These are phyloP conservation scores for Zelleria hepariella DNA, from an alignment of 2,888 invertebrate genomes.

Conservation along the genomic window DNA sequence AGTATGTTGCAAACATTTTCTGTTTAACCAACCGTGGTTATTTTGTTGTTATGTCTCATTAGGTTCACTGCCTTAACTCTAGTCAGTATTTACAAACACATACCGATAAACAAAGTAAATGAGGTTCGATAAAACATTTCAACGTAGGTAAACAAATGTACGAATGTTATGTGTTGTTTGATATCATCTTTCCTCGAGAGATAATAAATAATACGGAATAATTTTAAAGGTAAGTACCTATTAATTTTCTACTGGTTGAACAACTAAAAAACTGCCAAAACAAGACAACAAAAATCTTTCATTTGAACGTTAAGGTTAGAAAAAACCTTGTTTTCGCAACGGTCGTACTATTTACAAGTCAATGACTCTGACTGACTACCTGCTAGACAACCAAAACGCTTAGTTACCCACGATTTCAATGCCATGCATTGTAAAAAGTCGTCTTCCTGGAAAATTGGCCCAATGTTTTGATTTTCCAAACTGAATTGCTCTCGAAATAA, in stretches of 20 bases:
- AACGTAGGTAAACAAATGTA: neutral
- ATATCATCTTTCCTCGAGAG: neutral
- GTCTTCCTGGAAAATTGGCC: too few species aligned
- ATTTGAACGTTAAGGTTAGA: conserved; percentile 17
- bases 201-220: neutral
- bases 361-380: conserved; percentile 25
- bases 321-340: conserved; percentile 26
- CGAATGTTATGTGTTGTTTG: neutral
- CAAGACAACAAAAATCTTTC: neutral
- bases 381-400: conserved; percentile 10
- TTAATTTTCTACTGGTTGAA: neutral
- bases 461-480: too few species aligned
- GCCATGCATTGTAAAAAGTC: too few species aligned
- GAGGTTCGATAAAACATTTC: neutral
- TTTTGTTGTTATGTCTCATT: neutral
- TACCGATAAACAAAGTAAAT: neutral
- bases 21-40: too few species aligned
- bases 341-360: conserved; percentile 40
- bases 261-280: neutral
- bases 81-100: neutral
- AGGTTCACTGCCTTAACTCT: too few species aligned
- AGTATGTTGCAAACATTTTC: too few species aligned
- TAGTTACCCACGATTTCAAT: too few species aligned
- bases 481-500: too few species aligned
- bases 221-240: neutral